A percentile compares a stretch with the other conserved stretches of the same genome.
These are phyloP conservation scores for Ormyrus labotus DNA, from an alignment of 2,888 invertebrate species.

Conservation along the genomic window DNA sequence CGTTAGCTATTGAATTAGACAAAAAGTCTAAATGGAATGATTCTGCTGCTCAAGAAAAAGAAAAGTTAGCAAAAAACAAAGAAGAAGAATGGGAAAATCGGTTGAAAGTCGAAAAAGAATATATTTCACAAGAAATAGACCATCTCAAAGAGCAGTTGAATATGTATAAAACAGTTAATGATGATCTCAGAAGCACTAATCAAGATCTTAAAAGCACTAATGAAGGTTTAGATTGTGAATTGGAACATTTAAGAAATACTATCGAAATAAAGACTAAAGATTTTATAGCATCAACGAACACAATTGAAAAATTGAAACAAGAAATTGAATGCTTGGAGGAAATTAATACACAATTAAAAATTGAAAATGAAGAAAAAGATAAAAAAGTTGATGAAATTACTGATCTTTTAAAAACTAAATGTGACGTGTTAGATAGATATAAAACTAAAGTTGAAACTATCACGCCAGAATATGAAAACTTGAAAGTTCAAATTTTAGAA, in stretches of 20 bases:
- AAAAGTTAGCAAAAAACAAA: slow-evolving; percentile 61
- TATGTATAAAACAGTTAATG: slow-evolving; percentile 63
- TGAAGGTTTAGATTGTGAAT: slow-evolving; percentile 66
- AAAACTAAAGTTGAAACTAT: slow-evolving; percentile 67
- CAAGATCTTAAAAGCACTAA: slow-evolving; percentile 57
- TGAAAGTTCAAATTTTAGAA: slow-evolving; percentile 65
- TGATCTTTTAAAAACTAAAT: slow-evolving; percentile 66
- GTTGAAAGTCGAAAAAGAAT: slow-evolving; percentile 62
- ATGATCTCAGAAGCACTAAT: slow-evolving; percentile 59
- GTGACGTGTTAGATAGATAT: slow-evolving; percentile 74
- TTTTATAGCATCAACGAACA: slow-evolving; percentile 70
- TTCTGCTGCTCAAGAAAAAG: slow-evolving; percentile 66
- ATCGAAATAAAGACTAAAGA: slow-evolving; percentile 69
- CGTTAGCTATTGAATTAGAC: slow-evolving; percentile 64
- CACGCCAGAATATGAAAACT: slow-evolving; percentile 66
- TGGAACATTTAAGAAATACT: slow-evolving; percentile 71
- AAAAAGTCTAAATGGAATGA: slow-evolving; percentile 55
- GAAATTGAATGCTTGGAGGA: slow-evolving; percentile 74
- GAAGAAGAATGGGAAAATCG: slow-evolving; percentile 66
- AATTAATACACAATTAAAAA: slow-evolving; percentile 72
- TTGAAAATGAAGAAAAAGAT: slow-evolving; percentile 72
- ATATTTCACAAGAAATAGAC: slow-evolving; percentile 62
- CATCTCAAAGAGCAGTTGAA: slow-evolving; percentile 63
- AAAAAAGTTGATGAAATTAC: slow-evolving; percentile 71
- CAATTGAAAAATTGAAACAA: slow-evolving; percentile 73